Evolutionary conservation across 1,140 invertebrate species (phyloP).

Genomic region (Reticulitermes speratus): DNA sequence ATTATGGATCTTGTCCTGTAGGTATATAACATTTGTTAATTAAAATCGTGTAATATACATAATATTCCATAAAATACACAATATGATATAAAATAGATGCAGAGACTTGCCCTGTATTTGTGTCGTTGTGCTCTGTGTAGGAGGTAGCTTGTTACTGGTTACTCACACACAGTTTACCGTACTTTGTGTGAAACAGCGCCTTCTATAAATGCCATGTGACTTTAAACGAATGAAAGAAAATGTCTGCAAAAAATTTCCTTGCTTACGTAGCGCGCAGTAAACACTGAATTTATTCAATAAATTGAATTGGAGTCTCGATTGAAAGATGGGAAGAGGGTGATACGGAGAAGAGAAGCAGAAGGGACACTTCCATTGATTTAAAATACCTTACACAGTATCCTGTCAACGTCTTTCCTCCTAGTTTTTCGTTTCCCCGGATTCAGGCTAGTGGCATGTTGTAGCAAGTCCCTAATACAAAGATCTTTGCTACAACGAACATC

Average conservation of each 20-base stretch:
- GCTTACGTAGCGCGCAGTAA: background rate
- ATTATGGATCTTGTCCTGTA: too few relatives aligned
- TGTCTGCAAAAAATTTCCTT: background rate
- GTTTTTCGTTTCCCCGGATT: too few relatives aligned
- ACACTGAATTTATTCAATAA: conserved; percentile 17
- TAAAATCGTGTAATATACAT: too few relatives aligned
- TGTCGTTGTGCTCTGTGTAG: too few relatives aligned
- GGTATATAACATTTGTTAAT: too few relatives aligned
- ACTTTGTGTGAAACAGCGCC: background rate
- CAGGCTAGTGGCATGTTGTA: background rate
- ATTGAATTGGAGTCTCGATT: conserved; percentile 1
- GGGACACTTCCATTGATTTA: background rate
- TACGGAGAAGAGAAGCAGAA: background rate
- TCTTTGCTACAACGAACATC: background rate
- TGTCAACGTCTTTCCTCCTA: background rate
- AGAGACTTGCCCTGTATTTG: too few relatives aligned
- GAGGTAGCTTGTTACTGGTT: too few relatives aligned
- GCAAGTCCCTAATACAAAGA: background rate
- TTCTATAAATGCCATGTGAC: background rate
- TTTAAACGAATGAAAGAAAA: background rate
- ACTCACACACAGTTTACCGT: too few relatives aligned
- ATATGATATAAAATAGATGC: too few relatives aligned
- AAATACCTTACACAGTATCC: background rate
- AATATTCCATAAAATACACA: too few relatives aligned
- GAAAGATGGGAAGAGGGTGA: conserved; percentile 9